These are phyloP conservation scores for Nymphalis io DNA, from an alignment of 1,140 invertebrate species.

Conservation along the genomic window DNA sequence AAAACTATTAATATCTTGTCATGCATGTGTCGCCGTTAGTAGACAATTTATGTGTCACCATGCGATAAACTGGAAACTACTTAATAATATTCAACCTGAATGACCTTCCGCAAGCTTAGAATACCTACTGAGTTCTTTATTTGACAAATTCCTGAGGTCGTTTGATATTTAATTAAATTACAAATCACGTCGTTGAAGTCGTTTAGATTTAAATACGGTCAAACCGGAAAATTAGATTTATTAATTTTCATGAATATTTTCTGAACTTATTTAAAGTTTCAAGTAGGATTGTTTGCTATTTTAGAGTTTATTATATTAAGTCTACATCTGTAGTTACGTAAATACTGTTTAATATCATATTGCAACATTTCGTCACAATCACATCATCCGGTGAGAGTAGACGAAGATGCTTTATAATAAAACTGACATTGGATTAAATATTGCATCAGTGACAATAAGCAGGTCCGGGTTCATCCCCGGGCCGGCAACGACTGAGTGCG, in stretches of 20 bases:
- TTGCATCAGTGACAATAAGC: conserved; percentile 57
- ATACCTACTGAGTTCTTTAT: conserved; percentile 17
- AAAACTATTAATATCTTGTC: background rate
- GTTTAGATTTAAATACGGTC: conserved; percentile 9
- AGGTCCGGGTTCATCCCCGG: conserved; percentile 48
- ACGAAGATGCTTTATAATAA: conserved; percentile 47
- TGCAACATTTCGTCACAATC: conserved; percentile 54
- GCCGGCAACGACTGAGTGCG: conserved; percentile 48
- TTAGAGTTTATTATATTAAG: background rate
- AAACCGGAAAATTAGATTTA: background rate
- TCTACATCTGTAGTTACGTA: background rate
- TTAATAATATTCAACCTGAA: conserved; percentile 22
- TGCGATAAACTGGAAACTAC: conserved; percentile 12
- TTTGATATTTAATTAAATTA: conserved; percentile 46
- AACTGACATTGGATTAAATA: conserved; percentile 58
- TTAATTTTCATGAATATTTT: background rate
- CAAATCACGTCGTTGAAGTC: conserved; percentile 38
- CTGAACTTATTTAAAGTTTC: conserved; percentile 23
- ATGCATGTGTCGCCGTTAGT: background rate
- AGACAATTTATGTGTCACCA: conserved; percentile 23
- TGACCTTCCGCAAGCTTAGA: conserved; percentile 19
- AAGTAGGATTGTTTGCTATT: background rate
- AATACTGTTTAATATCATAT: conserved; percentile 50
- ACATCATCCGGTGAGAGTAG: conserved; percentile 48
- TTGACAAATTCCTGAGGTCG: conserved; percentile 44